Conservation (phyloP, 2,888 invertebrate genomes). For the Drosophila pegasa region DNA sequence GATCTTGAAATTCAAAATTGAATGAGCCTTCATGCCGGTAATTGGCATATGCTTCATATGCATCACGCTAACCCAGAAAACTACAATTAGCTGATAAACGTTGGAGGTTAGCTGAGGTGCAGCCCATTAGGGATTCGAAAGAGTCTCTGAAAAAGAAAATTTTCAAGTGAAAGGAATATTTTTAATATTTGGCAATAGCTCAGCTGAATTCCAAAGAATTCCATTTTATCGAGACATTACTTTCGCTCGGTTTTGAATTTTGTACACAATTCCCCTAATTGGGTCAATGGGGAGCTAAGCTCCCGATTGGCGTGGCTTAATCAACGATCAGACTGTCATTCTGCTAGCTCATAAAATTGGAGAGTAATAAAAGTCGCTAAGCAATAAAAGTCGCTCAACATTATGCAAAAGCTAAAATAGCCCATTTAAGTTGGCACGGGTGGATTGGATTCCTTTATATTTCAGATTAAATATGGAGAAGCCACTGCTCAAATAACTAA, state of each 20-base stretch:
- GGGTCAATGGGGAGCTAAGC: conserved; percentile 7
- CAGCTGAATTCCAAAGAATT: not conserved
- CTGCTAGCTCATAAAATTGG: conserved; percentile 12
- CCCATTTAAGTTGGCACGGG: not conserved
- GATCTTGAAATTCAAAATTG: conserved; percentile 69
- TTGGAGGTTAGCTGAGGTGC: not conserved
- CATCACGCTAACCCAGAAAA: conserved; percentile 26
- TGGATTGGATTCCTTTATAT: not conserved
- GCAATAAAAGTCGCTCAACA: too few relatives aligned
- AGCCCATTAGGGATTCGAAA: not conserved
- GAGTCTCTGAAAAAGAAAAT: too few relatives aligned
- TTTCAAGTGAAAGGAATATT: too few relatives aligned
- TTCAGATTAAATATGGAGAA: not conserved
- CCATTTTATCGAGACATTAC: not conserved
- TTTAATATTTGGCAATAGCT: not conserved
- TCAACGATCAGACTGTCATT: not conserved
- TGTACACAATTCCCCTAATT: not conserved
- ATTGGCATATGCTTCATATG: conserved; percentile 31
- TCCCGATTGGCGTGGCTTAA: not conserved
- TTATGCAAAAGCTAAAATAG: not conserved
- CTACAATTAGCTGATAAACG: conserved; percentile 11
- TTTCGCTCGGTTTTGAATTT: conserved; percentile 17
- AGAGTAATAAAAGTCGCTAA: conserved; percentile 10
- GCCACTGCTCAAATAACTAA: not conserved
- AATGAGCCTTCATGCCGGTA: conserved; percentile 62